These are phyloP conservation scores for Gulo gulo DNA, from an alignment of 2,113 vertebrate genomes.

Conservation along the genomic window DNA sequence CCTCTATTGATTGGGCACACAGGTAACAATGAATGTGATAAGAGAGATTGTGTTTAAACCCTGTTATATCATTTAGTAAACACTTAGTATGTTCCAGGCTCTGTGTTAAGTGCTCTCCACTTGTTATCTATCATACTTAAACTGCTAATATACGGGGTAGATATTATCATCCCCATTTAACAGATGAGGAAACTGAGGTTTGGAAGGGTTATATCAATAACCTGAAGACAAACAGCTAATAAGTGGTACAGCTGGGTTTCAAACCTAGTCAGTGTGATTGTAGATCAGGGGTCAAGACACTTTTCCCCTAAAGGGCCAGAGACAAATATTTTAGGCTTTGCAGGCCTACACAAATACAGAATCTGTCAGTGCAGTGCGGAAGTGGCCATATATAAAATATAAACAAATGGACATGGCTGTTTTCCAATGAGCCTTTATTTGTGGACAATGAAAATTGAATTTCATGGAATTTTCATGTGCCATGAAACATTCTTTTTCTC, in stretches of 20 bases:
- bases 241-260: not conserved
- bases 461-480: not conserved
- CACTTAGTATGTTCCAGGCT: not conserved
- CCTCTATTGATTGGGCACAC: not conserved
- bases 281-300: not conserved
- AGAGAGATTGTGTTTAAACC: not conserved
- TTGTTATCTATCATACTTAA: not conserved
- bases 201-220: not conserved
- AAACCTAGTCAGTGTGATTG: not conserved
- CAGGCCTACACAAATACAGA: not conserved
- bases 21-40: not conserved
- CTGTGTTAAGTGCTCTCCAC: not conserved
- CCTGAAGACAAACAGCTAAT: not conserved
- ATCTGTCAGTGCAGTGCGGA: not conserved
- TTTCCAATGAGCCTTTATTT: conserved; percentile 36
- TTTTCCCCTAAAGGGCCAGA: not conserved
- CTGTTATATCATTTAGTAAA: not conserved
- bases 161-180: not conserved
- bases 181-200: conserved; percentile 9
- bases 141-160: not conserved
- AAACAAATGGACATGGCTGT: not conserved
- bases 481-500: not conserved
- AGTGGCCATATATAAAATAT: not conserved
- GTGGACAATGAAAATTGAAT: not conserved
- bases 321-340: not conserved